These are phyloP conservation scores for Eptatretus atami DNA, from an alignment of 2,797 vertebrate genomes.

Conservation along the genomic window DNA sequence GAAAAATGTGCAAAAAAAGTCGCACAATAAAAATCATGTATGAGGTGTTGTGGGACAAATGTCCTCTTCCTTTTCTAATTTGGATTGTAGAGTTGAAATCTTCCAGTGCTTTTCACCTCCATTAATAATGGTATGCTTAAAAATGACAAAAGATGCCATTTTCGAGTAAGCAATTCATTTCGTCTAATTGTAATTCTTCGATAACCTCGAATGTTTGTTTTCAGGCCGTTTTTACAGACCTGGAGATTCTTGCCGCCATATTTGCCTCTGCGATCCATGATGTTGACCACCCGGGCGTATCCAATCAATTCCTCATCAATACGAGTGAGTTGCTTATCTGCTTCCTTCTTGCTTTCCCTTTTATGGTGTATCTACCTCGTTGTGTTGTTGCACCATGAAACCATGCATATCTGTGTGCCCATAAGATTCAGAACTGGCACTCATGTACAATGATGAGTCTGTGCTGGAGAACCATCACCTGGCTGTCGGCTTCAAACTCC, in stretches of 20 bases:
- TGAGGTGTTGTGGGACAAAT: too few species aligned
- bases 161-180: too few species aligned
- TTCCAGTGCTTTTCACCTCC: too few species aligned
- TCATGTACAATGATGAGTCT: conserved; percentile 82
- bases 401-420: not conserved
- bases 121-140: too few species aligned
- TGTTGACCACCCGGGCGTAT: conserved; percentile 60
- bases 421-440: conserved; percentile 60
- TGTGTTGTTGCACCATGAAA: not conserved
- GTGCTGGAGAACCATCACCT: conserved; percentile 78
- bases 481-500: conserved; percentile 69
- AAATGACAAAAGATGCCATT: too few species aligned
- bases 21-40: too few species aligned
- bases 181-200: too few species aligned
- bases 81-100: too few species aligned
- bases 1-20: too few species aligned
- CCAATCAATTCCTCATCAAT: conserved; percentile 80
- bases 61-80: too few species aligned
- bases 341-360: not conserved
- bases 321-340: conserved; percentile 29
- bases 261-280: conserved; percentile 71
- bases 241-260: conserved; percentile 57
- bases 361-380: not conserved
- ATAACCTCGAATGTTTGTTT: too few species aligned
- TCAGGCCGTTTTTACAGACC: conserved; percentile 59